These are phyloP conservation scores for Panthera tigris DNA, from an alignment of 2,113 vertebrate species.

Conservation along the genomic window DNA sequence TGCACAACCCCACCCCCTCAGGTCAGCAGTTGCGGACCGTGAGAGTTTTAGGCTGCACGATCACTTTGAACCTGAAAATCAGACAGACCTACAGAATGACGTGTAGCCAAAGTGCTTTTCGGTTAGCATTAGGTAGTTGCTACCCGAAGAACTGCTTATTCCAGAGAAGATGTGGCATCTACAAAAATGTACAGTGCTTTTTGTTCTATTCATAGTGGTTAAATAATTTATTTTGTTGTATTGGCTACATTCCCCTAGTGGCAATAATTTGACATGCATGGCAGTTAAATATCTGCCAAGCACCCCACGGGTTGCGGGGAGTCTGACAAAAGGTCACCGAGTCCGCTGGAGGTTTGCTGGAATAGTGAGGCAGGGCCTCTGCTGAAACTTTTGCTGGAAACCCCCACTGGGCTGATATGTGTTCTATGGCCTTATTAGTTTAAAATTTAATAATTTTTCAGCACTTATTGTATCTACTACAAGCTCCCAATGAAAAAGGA, in stretches of 20 bases:
- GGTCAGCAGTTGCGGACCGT: neutral
- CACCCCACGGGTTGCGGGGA: neutral
- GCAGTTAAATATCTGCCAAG: neutral
- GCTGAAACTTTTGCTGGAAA: neutral
- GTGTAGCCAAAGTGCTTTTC: neutral
- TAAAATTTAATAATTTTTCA: slow-evolving; percentile 58
- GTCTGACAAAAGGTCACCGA: slow-evolving; percentile 1
- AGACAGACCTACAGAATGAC: neutral
- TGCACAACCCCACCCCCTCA: fast-evolving
- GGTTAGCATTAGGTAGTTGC: neutral
- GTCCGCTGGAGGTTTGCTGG: neutral
- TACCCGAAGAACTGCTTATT: slow-evolving; percentile 29
- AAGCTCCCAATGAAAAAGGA: neutral
- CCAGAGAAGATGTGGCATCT: neutral
- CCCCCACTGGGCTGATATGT: neutral
- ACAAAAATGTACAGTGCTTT: slow-evolving; percentile 1
- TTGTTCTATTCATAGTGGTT: slow-evolving; percentile 37
- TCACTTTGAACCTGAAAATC: neutral
- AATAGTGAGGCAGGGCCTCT: neutral
- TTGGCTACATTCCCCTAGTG: neutral
- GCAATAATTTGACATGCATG: slow-evolving; percentile 22
- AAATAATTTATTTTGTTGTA: slow-evolving; percentile 58
- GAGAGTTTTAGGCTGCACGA: neutral
- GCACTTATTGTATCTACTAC: slow-evolving; percentile 23
- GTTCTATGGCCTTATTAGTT: slow-evolving; percentile 51